Base-by-base conservation (phyloP, 92 coral and sea anemone species). In the Phymanthus crucifer region DNA sequence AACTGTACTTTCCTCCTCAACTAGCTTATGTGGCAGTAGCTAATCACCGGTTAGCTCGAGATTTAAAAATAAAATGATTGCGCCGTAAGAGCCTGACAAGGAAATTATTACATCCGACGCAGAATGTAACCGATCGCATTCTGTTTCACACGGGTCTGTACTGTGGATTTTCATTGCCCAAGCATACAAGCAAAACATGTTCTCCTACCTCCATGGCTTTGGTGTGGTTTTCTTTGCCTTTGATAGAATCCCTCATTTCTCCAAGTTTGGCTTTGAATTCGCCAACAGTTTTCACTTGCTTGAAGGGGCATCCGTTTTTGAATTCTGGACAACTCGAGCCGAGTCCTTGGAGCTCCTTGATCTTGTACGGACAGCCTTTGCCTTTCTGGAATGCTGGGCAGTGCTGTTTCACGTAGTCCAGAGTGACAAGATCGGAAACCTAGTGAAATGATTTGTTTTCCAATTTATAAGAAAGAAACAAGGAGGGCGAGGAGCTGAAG, bases 231-330 rank as follows among this genome's bases (percentile, higher is more conserved):
- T 23, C 75, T 24, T 79, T 79, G 33, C 68, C 83, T 37, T 80
- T 72, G 69, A 77, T 70, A 5, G 5, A 23, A 57, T 80, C 84
- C 31, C 78, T 76, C 84, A 80, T 80, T 24, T 80, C 70, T 27
- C 84, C 78, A 4, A 80, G 78, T 37, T 71, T 80, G 35, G 46
- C 78, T 32, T 71, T 70, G 64, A 71, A 80, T 65, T 80, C 84
- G 27, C 78, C 78, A 70, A 80, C 77, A 54, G 52, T 56, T 66
- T 71, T 80, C 2, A 80, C 84, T 24, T 12, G 6, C 78, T 80
- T 71, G 72, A 71, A 80, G 27, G 84, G 84, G 40, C 84, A 80
- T 66, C 84, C 84, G 11, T 71, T 26, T 19, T 80, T 80, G 71
- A 80, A 80, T 17, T 65, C 78, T 48, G 84, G 84, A 52, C 84